These are phyloP conservation scores for Poliocrania exsul DNA, from an alignment of 2,797 vertebrate genomes.

Conservation along the genomic window DNA sequence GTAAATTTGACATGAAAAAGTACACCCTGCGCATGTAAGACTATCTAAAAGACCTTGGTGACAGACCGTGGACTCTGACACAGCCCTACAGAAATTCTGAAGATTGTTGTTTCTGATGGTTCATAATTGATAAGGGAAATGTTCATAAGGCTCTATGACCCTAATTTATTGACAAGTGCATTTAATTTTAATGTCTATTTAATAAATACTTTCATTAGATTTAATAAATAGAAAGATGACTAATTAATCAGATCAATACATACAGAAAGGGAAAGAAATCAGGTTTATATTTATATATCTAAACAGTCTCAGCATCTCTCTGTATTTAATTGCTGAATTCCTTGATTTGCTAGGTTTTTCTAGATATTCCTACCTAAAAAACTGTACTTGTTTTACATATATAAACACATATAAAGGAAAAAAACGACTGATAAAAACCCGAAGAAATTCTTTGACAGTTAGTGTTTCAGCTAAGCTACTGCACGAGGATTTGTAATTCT, in stretches of 20 bases:
- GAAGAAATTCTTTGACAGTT: not conserved
- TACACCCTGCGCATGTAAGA: rapidly evolving
- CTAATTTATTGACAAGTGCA: not conserved
- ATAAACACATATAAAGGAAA: not conserved
- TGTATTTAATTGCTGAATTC: not conserved
- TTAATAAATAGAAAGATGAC: not conserved
- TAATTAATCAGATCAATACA: not conserved
- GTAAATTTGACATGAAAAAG: not conserved
- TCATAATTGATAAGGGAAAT: not conserved
- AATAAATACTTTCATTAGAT: not conserved
- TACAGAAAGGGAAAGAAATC: not conserved
- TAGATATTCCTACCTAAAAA: not conserved
- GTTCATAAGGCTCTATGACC: not conserved
- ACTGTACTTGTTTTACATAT: not conserved
- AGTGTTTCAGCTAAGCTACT: not conserved
- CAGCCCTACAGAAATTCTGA: not conserved
- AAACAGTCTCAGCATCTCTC: not conserved
- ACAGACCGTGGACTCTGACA: not conserved
- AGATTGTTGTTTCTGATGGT: not conserved
- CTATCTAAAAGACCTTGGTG: not conserved
- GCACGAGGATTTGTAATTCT: not conserved
- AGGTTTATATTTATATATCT: not conserved
- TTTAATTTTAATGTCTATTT: not conserved
- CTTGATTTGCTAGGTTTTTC: not conserved
- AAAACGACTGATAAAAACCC: not conserved